Percentiles rank a stretch among this genome's conserved stretches.
Conservation (phyloP, 2,888 invertebrate species). For the Strigamia crassipes region DNA sequence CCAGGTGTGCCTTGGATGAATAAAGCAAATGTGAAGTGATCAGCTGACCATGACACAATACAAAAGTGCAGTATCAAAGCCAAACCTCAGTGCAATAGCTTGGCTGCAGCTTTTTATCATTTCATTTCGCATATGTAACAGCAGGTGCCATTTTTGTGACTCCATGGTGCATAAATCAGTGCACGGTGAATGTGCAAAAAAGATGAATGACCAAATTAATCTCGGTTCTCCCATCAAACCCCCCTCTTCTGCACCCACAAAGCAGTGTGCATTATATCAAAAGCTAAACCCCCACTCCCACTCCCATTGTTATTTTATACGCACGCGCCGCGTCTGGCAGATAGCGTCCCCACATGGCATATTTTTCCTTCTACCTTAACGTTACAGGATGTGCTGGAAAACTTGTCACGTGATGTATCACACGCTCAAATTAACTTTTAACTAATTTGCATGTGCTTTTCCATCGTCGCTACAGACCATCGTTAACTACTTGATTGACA, state of each 20-base stretch:
- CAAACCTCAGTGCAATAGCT: no score
- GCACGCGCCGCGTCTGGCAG: neutral
- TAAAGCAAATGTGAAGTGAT: neutral
- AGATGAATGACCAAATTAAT: slow-evolving; percentile 1
- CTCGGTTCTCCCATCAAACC: neutral
- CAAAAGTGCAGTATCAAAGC: neutral
- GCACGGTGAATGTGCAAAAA: neutral
- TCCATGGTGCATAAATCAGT: neutral
- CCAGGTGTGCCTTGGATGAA: neutral
- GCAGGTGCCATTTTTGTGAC: neutral
- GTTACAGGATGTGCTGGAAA: no score
- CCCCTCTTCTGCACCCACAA: neutral
- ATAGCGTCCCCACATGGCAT: neutral
- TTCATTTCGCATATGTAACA: neutral
- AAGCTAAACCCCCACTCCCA: neutral
- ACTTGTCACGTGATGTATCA: neutral
- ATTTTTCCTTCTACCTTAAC: neutral
- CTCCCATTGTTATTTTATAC: neutral
- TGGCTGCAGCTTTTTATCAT: neutral
- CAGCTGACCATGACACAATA: neutral
- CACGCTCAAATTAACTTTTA: no score
- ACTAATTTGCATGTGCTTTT: no score
- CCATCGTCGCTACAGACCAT: no score
- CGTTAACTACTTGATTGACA: no score
- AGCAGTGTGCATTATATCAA: neutral